phyloP scores from a whole-genome alignment of 2,113 vertebrate species.

The Xenopus tropicalis region UCB_Xtro_10.0 CM004444.2:130737001-130737500 shows the following conservation, averaged over 20 bases:
- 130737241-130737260: slow-evolving; percentile 2
- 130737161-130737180: too few relatives aligned
- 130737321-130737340: slow-evolving; percentile 25
- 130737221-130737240: slow-evolving; percentile 10
- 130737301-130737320: slow-evolving; percentile 16
- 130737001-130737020: too few relatives aligned
- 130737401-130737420: slow-evolving; percentile 34
- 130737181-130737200: neutral
- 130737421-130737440: slow-evolving; percentile 25
- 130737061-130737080: too few relatives aligned
- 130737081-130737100: too few relatives aligned
- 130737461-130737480: neutral
- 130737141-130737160: too few relatives aligned
- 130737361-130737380: slow-evolving; percentile 31
- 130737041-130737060: too few relatives aligned
- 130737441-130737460: slow-evolving; percentile 27
- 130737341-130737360: slow-evolving; percentile 13
- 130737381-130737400: slow-evolving; percentile 38
- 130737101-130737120: too few relatives aligned
- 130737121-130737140: too few relatives aligned
- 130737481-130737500: too few relatives aligned
- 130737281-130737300: slow-evolving; percentile 32
- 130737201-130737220: neutral
- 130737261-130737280: slow-evolving; percentile 8
- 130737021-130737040: too few relatives aligned